Conservation (phyloP, 2,888 invertebrate genomes). For the Cybosia mesomella region DNA sequence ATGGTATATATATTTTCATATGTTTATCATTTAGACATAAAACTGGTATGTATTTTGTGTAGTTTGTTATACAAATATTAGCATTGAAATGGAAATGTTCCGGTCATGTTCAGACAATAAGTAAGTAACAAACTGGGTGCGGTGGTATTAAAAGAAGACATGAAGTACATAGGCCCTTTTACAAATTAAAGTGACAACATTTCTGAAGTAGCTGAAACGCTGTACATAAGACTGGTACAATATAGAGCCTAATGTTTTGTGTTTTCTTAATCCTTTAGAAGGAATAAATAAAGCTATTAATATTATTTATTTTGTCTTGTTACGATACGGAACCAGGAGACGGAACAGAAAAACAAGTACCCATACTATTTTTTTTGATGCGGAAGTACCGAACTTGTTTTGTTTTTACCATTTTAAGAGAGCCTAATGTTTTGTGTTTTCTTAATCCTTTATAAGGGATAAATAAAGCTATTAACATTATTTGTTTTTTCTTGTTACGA, state of each 20-base stretch:
- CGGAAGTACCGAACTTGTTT: background rate
- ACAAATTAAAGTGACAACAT: background rate
- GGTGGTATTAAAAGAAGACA: background rate
- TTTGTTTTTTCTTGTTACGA: background rate
- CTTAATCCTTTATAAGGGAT: background rate
- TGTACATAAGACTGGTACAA: background rate
- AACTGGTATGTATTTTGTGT: background rate
- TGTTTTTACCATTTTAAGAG: background rate
- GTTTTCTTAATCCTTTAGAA: background rate
- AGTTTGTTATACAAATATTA: background rate
- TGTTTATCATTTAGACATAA: background rate
- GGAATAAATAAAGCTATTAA: background rate
- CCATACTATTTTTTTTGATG: background rate
- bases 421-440: no score
- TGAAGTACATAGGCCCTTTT: background rate
- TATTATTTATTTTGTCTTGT: background rate
- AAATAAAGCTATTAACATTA: background rate
- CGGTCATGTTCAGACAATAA: background rate
- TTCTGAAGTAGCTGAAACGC: background rate
- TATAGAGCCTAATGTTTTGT: no score
- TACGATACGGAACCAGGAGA: background rate
- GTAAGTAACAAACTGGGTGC: background rate
- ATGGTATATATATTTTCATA: background rate
- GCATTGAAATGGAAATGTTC: background rate
- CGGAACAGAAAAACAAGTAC: slow-evolving; percentile 1